Evolutionary conservation across 2,888 invertebrate genomes (phyloP).

Genomic region (Drosophila kanekoi): DNA sequence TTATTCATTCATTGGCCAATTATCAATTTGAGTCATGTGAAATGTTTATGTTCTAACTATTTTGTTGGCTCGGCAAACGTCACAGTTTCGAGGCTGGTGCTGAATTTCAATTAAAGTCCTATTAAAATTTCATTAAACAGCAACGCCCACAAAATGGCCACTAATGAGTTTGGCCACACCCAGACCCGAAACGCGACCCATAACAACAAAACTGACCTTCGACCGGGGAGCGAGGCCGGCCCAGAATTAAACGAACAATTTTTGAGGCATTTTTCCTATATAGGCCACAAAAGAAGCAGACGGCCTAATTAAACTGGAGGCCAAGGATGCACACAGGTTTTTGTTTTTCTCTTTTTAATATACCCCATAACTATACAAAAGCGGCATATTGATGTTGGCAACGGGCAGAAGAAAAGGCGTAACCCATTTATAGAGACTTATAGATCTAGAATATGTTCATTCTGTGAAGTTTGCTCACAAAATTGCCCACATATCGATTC

Average conservation of each 20-base stretch:
- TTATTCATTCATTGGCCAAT: background rate
- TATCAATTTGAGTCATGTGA: constrained; percentile 1
- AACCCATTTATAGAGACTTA: no score
- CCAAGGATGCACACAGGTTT: constrained; percentile 38
- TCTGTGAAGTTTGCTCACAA: no score
- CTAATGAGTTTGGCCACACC: constrained; percentile 70
- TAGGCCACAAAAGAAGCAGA: constrained; percentile 49
- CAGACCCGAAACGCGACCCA: constrained; percentile 8
- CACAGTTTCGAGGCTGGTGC: constrained; percentile 5
- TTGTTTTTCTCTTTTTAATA: constrained; percentile 21
- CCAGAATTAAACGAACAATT: constrained; percentile 36
- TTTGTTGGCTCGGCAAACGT: background rate
- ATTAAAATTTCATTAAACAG: constrained; percentile 74
- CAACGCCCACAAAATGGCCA: constrained; percentile 69
- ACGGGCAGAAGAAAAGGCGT: background rate
- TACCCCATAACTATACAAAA: background rate
- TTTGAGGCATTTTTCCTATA: constrained; percentile 46
- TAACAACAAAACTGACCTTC: constrained; percentile 57
- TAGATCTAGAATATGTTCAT: no score
- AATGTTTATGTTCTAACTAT: background rate
- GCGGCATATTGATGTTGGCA: background rate
- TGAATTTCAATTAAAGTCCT: constrained; percentile 68
- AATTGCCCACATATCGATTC: no score
- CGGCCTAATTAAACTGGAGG: constrained; percentile 68
- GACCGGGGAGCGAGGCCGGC: constrained; percentile 29